phyloP scores from a whole-genome alignment of 1,140 invertebrate species.

The Aphaenogaster rudis region DNA sequence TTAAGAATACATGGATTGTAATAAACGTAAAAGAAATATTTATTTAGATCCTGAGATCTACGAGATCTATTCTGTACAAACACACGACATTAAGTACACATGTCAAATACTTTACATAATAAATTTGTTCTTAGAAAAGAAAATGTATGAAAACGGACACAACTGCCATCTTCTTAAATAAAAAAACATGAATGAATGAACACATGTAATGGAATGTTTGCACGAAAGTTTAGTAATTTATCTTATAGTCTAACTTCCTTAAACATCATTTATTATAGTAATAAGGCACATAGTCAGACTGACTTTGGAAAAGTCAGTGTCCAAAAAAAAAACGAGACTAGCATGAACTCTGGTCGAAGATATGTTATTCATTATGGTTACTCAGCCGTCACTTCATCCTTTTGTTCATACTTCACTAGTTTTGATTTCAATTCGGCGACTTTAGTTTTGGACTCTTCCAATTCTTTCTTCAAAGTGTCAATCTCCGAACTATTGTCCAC shows the following conservation, averaged over 20 bases:
- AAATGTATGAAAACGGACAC: slow-evolving; percentile 26
- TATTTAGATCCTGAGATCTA: slow-evolving; percentile 49
- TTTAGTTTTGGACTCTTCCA: slow-evolving; percentile 87
- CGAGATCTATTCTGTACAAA: slow-evolving; percentile 53
- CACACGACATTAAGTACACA: slow-evolving; percentile 17
- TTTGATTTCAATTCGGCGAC: slow-evolving; percentile 89
- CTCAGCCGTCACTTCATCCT: slow-evolving; percentile 72
- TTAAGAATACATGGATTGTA: slow-evolving; percentile 5
- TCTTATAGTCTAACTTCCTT: slow-evolving; percentile 62
- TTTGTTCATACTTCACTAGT: slow-evolving; percentile 82
- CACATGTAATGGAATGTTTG: slow-evolving; percentile 65
- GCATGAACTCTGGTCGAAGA: slow-evolving; percentile 48
- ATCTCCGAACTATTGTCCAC: slow-evolving; percentile 81
- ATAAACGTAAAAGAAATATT: slow-evolving; percentile 64
- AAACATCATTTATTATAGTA: slow-evolving; percentile 50
- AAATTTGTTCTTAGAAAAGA: slow-evolving; percentile 44
- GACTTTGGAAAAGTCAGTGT: slow-evolving; percentile 81
- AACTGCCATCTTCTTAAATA: slow-evolving; percentile 17
- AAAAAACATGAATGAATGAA: slow-evolving; percentile 36
- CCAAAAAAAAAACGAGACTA: slow-evolving; percentile 76
- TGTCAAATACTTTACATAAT: slow-evolving; percentile 31
- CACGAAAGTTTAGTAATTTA: slow-evolving; percentile 63
- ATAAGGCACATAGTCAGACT: slow-evolving; percentile 72
- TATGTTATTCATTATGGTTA: slow-evolving; percentile 60
- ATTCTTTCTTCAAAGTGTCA: slow-evolving; percentile 85